Evolutionary conservation across 2,888 invertebrate genomes (phyloP).

Genomic region (Megamerina dolium): DNA sequence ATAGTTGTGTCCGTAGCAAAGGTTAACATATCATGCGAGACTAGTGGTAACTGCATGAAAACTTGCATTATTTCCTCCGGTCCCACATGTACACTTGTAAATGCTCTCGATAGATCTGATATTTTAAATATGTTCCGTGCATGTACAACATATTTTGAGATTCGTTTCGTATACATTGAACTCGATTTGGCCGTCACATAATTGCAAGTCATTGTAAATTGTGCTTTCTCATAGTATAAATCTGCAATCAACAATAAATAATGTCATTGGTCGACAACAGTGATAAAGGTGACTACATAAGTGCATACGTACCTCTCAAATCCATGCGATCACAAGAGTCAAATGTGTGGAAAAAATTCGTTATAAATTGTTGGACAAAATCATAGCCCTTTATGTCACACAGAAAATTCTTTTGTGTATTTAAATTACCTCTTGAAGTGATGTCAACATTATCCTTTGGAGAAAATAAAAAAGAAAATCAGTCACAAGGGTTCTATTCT

Average conservation of each 20-base stretch:
- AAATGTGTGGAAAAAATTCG: slow-evolving; percentile 31
- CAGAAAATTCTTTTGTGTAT: slow-evolving; percentile 35
- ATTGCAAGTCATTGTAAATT: slow-evolving; percentile 38
- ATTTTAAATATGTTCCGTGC: slow-evolving; percentile 32
- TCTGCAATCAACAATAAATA: slow-evolving; percentile 13
- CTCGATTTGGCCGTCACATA: slow-evolving; percentile 25
- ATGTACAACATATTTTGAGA: slow-evolving; percentile 31
- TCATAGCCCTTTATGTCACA: slow-evolving; percentile 38
- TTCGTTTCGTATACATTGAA: slow-evolving; percentile 28
- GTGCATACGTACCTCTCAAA: slow-evolving; percentile 25
- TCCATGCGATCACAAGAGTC: slow-evolving; percentile 28
- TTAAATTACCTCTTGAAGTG: slow-evolving; percentile 23
- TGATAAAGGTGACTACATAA: not conserved
- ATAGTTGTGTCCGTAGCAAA: slow-evolving; percentile 28
- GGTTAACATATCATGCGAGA: slow-evolving; percentile 34
- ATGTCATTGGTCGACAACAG: not conserved
- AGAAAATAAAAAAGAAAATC: not conserved
- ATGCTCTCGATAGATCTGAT: slow-evolving; percentile 24
- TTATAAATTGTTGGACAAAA: slow-evolving; percentile 34
- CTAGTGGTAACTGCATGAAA: slow-evolving; percentile 32
- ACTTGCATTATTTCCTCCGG: slow-evolving; percentile 30
- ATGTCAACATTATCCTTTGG: slow-evolving; percentile 36
- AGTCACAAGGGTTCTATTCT: not conserved
- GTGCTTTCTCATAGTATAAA: slow-evolving; percentile 28
- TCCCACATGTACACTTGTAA: slow-evolving; percentile 30